Conservation (phyloP, 2,888 invertebrate species). For the Eutolmus rufibarbis region DNA sequence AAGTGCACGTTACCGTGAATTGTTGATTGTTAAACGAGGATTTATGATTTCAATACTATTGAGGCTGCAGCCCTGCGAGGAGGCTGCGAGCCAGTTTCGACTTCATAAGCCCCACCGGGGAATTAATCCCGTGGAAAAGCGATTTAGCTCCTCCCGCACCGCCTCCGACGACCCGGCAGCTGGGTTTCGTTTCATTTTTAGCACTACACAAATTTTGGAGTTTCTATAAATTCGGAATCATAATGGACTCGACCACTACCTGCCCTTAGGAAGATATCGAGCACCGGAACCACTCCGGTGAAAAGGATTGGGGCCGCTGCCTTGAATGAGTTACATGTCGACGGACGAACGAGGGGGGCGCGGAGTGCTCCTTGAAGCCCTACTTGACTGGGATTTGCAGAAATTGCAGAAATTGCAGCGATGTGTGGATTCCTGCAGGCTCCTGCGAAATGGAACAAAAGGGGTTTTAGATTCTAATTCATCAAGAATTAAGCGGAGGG, state of each 20-base stretch:
- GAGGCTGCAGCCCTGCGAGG: conserved; percentile 12
- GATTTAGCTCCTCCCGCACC: not conserved
- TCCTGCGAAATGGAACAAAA: not conserved
- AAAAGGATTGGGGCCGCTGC: not conserved
- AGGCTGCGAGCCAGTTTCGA: not conserved
- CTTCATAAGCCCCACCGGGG: not conserved
- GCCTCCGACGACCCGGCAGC: not conserved
- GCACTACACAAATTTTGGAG: conserved; percentile 7
- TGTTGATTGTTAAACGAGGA: conserved; percentile 52
- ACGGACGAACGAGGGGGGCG: not conserved
- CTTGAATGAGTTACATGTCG: not conserved
- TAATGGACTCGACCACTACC: not conserved
- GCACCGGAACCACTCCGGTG: not conserved
- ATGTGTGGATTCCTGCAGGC: not conserved
- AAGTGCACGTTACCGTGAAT: conserved; percentile 51
- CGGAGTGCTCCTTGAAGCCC: not conserved
- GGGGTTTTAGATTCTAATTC: not conserved
- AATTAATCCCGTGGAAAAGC: conserved; percentile 23
- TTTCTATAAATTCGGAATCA: not conserved
- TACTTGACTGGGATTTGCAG: not conserved
- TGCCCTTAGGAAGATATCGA: not conserved
- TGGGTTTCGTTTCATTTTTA: not conserved
- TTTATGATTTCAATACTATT: conserved; percentile 50
- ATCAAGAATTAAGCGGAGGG: not conserved
- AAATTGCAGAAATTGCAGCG: not conserved